Base-by-base conservation (phyloP, 2,888 invertebrate species). In the Plusia festucae region DNA sequence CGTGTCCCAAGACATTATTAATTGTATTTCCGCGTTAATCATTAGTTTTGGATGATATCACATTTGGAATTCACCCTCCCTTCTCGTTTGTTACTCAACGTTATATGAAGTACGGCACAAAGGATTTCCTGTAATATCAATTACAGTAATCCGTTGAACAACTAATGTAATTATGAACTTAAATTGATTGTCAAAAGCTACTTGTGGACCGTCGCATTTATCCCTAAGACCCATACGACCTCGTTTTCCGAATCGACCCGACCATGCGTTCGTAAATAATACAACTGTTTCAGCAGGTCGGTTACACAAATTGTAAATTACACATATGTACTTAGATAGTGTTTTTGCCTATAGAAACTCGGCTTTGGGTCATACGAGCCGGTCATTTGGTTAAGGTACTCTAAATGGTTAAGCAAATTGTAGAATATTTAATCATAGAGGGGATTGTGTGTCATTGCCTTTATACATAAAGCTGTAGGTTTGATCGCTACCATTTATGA, bases 181-280 rank as follows among this genome's bases (percentile, higher is more conserved):
- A 61, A 76, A 60, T 75, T 52, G 52, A 70, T 60, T 72, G 51
- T 59, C 51, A 56, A 34, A 59, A 61, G 18, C 11, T 24, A 40
- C 27, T 65, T 40, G 49, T 56, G 16, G 51, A 15, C 9, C 51
- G 69, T 67, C 60, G 66, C 65, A 71, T 77, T 66, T 73, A 70
- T 66, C 78, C 78, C 60, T 53, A 34, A 32, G 70, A 61, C 60
- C 65, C 57, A 65, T 46, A 65, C 68, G 66, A 81, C 70, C 69
- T 65, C 59, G 61, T 34, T 30, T 60, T 55, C 44, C 52, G 49
- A 61, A 60, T 68, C 64, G 57, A 70, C 71, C 74, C 78, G 27
- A 15, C 46, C 54, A 68, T 66, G 65, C 54, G 53, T 65, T 57
- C 46, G 65, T 65, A 53, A 76, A 77, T 76, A 58, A 79, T 66